Evolutionary conservation across 2,888 invertebrate species (phyloP).

Genomic region (Formica aserva): DNA sequence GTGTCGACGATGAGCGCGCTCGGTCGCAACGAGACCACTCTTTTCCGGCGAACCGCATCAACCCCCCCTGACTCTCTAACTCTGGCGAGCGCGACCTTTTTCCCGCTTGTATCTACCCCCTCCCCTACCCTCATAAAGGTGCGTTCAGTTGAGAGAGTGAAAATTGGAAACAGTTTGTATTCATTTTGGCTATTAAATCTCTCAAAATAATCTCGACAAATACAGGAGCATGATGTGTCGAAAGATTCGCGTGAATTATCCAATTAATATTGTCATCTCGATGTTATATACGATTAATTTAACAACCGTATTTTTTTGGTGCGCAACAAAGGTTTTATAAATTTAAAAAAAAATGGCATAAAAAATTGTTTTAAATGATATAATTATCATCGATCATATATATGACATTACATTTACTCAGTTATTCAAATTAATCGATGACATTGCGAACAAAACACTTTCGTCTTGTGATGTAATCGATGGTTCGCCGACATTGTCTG

Average conservation of each 20-base stretch:
- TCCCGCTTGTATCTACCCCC: slow-evolving; percentile 3
- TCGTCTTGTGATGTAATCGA: slow-evolving; percentile 5
- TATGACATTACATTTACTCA: not conserved
- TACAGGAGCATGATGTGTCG: not conserved
- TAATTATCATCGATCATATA: not conserved
- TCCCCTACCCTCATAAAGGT: not conserved
- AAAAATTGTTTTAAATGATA: not conserved
- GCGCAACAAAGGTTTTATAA: not conserved
- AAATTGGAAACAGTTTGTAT: not conserved
- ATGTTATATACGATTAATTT: not conserved
- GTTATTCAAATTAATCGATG: slow-evolving; percentile 16
- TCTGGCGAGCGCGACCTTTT: slow-evolving; percentile 23
- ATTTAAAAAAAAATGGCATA: not conserved
- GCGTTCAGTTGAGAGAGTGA: not conserved
- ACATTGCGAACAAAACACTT: not conserved
- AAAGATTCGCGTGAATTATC: not conserved
- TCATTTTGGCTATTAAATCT: not conserved
- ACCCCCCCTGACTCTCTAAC: slow-evolving; percentile 54
- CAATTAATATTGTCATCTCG: not conserved
- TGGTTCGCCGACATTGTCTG: not conserved
- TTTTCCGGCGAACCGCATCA: slow-evolving; percentile 66
- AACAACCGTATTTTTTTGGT: not conserved
- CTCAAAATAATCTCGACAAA: not conserved
- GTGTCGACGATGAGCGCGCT: slow-evolving; percentile 71
- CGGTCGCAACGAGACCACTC: slow-evolving; percentile 73